Conservation (phyloP, 2,113 vertebrate genomes). For the Ramphastos sulfuratus region DNA sequence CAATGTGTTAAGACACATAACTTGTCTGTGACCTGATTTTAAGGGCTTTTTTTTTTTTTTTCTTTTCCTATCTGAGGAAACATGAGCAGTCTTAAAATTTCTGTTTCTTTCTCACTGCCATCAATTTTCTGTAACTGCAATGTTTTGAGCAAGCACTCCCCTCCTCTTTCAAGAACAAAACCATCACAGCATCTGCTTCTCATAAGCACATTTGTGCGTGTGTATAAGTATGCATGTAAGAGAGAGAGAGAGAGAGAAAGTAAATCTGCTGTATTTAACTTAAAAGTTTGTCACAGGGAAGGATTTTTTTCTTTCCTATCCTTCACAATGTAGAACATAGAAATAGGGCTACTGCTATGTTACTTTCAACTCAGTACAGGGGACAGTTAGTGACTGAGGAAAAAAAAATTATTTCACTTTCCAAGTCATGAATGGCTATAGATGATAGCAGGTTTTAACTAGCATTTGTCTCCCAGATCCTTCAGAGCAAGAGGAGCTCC, state of each 20-base stretch:
- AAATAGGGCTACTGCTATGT: background rate
- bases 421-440: background rate
- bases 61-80: constrained; percentile 12
- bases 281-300: constrained; percentile 21
- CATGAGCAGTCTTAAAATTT: background rate
- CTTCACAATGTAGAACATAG: background rate
- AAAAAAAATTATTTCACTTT: background rate
- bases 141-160: background rate
- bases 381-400: background rate
- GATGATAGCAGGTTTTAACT: background rate
- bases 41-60: background rate
- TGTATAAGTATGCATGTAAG: background rate
- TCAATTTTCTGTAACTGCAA: background rate
- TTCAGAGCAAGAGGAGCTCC: background rate
- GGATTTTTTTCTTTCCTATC: background rate
- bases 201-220: constrained; percentile 71
- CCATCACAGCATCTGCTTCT: constrained; percentile 73
- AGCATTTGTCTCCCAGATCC: background rate
- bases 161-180: constrained; percentile 61
- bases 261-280: constrained; percentile 62
- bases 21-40: constrained; percentile 19
- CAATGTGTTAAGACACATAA: background rate
- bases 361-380: background rate
- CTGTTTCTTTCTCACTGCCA: background rate
- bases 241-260: background rate